Conservation (phyloP, 2,888 invertebrate species). For the Parelbella ahira region DNA sequence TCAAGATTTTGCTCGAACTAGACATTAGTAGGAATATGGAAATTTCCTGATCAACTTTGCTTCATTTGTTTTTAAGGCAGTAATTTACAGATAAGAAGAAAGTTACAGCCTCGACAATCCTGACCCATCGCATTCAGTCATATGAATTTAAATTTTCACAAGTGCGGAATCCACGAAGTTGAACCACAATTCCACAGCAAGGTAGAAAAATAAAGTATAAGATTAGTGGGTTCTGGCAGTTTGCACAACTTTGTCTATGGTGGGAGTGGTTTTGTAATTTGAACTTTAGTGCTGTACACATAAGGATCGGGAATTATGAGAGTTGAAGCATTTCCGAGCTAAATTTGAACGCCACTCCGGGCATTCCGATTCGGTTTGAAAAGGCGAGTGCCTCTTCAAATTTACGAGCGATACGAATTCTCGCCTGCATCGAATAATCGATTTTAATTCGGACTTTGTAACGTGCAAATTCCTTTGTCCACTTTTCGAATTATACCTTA, state of each 20-base stretch:
- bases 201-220: conserved; percentile 36
- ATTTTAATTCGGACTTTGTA: conserved; percentile 35
- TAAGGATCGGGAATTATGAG: conserved; percentile 24
- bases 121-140: conserved; percentile 4
- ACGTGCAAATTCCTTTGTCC: conserved; percentile 30
- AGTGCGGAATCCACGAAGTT: conserved; percentile 29
- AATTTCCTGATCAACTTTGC: no score
- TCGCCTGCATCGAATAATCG: conserved; percentile 37
- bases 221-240: conserved; percentile 32
- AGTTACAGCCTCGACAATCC: not conserved
- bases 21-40: no score
- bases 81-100: no score
- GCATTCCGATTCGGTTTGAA: conserved; percentile 59
- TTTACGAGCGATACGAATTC: conserved; percentile 45
- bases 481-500: conserved; percentile 30
- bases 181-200: conserved; percentile 34
- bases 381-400: conserved; percentile 59
- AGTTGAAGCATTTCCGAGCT: conserved; percentile 36
- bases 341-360: conserved; percentile 56
- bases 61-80: no score
- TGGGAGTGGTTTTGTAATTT: conserved; percentile 27
- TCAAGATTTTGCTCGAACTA: no score
- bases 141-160: conserved; percentile 9
- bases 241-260: conserved; percentile 29
- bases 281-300: conserved; percentile 31